Conservation (phyloP, 2,888 invertebrate genomes). For the Trichogramma evanescens region DNA sequence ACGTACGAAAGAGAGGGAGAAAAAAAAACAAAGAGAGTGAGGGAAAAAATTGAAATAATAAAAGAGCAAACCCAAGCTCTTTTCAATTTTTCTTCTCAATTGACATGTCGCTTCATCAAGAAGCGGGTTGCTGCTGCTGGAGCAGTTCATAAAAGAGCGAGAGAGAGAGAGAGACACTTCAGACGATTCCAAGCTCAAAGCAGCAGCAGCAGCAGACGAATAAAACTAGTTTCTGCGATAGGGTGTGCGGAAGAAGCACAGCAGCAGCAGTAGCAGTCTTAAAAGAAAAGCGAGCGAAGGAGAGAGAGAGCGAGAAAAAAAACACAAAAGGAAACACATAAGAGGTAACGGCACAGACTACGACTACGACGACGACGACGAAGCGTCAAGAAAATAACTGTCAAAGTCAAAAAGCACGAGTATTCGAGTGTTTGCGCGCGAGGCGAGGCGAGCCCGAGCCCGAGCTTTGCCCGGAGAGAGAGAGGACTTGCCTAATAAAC, state of each 20-base stretch:
- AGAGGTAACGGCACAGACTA: no score
- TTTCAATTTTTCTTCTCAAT: neutral
- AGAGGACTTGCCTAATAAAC: constrained; percentile 29
- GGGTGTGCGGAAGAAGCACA: neutral
- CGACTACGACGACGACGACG: no score
- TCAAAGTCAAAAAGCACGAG: constrained; percentile 13
- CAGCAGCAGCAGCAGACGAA: neutral
- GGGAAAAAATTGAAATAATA: neutral
- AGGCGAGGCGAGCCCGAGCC: neutral
- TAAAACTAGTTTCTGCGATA: neutral
- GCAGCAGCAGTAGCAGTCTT: neutral
- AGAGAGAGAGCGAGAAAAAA: neutral
- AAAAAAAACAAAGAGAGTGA: neutral
- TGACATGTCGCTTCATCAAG: constrained; percentile 1
- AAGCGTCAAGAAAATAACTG: constrained; percentile 5
- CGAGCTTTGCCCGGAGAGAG: neutral
- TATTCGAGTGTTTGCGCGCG: neutral
- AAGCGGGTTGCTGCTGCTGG: no score
- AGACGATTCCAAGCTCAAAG: neutral
- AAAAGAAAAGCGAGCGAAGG: neutral
- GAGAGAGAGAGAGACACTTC: neutral
- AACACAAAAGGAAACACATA: no score
- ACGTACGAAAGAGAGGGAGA: neutral
- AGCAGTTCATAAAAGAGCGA: neutral
- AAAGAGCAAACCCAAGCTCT: neutral